Conservation (phyloP, 2,113 vertebrate species). For the Ceuthmochares aereus region DNA sequence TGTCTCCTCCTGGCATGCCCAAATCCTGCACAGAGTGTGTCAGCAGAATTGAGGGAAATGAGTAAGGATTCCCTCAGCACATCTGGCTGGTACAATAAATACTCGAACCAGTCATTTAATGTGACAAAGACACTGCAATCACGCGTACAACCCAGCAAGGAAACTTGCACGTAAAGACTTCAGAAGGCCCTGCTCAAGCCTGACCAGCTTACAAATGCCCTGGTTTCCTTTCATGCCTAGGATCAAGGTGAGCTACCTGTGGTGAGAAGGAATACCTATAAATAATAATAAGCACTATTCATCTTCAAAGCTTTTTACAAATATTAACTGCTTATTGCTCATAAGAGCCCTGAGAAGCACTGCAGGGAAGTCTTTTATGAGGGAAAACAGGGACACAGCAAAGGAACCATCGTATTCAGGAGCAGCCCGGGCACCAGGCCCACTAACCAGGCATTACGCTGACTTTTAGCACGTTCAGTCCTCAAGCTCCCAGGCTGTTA, state of each 20-base stretch:
- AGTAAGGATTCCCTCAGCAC: background rate
- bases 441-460: background rate
- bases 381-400: background rate
- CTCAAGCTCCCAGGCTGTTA: background rate
- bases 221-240: conserved; percentile 30
- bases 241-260: conserved; percentile 8
- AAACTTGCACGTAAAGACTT: background rate
- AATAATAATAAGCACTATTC: conserved; percentile 47
- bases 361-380: conserved; percentile 29
- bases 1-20: background rate
- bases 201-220: conserved; percentile 11
- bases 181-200: conserved; percentile 1
- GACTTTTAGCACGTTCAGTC: background rate
- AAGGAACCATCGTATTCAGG: background rate
- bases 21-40: fast-evolving
- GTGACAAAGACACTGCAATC: background rate
- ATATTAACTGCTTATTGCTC: background rate
- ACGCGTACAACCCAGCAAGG: background rate
- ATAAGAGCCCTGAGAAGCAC: background rate
- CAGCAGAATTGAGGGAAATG: background rate
- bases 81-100: background rate
- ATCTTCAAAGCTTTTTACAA: conserved; percentile 50
- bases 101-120: background rate
- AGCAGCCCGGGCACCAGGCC: background rate
- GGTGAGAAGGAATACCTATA: background rate